These are phyloP conservation scores for Bubo scandiacus DNA, from an alignment of 2,113 vertebrate species.

Conservation along the genomic window DNA sequence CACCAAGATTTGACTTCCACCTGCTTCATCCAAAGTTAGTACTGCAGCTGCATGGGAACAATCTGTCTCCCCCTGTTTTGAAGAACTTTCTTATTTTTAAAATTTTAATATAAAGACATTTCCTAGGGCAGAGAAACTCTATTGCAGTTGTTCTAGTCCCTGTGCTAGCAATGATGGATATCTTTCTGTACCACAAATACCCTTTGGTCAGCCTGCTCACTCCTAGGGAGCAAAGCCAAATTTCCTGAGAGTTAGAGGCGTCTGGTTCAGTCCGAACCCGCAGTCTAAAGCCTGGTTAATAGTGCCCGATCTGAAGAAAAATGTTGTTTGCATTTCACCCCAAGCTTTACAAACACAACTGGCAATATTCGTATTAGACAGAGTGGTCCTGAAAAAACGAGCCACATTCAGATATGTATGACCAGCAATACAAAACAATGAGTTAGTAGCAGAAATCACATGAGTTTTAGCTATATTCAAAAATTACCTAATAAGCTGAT, in stretches of 20 bases:
- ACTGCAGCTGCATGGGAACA: not conserved
- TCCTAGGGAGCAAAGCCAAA: not conserved
- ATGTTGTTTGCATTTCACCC: not conserved
- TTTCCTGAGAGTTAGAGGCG: not conserved
- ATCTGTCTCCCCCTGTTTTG: not conserved
- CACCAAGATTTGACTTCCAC: not conserved
- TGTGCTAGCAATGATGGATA: not conserved
- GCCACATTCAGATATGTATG: not conserved
- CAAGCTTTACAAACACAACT: not conserved
- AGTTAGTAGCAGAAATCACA: not conserved
- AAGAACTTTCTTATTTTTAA: not conserved
- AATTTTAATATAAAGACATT: not conserved
- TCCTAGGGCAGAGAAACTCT: not conserved
- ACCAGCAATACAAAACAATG: not conserved
- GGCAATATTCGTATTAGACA: not conserved
- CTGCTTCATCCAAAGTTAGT: not conserved
- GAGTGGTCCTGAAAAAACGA: not conserved
- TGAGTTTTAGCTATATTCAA: not conserved
- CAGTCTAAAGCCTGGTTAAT: not conserved
- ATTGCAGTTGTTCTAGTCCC: not conserved
- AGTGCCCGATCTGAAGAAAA: not conserved
- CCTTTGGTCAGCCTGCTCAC: not conserved
- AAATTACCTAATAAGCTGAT: not conserved
- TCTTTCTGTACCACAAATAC: not conserved
- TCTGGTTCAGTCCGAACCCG: not conserved